Percentiles rank a stretch among this genome's conserved stretches.
Conservation (phyloP, 1,140 invertebrate genomes). For the Drosophila obscura region DNA sequence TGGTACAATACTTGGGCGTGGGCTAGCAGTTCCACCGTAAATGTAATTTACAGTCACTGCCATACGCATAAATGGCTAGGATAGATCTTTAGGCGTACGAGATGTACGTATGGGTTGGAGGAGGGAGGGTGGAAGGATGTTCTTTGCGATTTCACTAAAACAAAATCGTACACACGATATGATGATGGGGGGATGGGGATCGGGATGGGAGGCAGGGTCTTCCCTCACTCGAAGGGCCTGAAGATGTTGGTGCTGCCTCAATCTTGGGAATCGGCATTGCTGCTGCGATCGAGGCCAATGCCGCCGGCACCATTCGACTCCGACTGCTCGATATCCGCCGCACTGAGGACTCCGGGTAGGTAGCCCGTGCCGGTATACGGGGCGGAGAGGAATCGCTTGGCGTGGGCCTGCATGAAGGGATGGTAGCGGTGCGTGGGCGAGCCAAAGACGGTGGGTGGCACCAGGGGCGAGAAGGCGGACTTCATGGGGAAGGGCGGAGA, state of each 20-base stretch:
- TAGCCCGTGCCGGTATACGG: conserved; percentile 92
- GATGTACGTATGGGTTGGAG: neutral
- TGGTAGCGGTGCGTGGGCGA: conserved; percentile 83
- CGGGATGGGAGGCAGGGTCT: neutral
- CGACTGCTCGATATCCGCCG: conserved; percentile 85
- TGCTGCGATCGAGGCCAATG: conserved; percentile 56
- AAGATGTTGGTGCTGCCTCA: conserved; percentile 67
- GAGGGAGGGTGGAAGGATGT: neutral
- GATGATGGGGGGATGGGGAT: neutral
- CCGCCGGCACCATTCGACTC: conserved; percentile 69
- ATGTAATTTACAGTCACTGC: conserved; percentile 58
- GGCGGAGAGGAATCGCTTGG: conserved; percentile 89
- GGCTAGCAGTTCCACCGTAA: conserved; percentile 44
- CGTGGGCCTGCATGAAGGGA: conserved; percentile 85
- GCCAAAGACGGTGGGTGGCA: conserved; percentile 85
- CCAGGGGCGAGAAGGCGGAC: conserved; percentile 90
- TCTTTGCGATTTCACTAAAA: conserved; percentile 18
- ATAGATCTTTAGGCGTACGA: neutral
- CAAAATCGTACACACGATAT: neutral
- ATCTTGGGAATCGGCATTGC: conserved; percentile 67
- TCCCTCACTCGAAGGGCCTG: conserved; percentile 66
- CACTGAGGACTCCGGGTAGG: conserved; percentile 89
- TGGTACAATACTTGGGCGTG: conserved; percentile 65
- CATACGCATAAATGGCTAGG: conserved; percentile 28
- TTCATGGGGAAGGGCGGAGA: conserved; percentile 85